Conservation (phyloP, 2,113 vertebrate species). For the Zapus hudsonius region DNA sequence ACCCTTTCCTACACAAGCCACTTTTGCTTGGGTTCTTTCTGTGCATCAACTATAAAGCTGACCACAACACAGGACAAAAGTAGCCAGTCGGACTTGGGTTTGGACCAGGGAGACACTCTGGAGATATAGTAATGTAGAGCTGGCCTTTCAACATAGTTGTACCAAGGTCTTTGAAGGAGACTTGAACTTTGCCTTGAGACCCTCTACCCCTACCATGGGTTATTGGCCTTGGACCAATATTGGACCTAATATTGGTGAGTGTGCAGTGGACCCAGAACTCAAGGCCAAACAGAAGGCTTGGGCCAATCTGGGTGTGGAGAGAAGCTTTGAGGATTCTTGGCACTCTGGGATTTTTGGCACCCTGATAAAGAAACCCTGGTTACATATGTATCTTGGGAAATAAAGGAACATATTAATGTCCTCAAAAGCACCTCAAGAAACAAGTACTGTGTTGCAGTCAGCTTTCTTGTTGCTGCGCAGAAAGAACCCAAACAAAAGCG, state of each 20-base stretch:
- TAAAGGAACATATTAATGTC: too few relatives aligned
- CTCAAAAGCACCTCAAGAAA: too few relatives aligned
- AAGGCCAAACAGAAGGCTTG: neutral
- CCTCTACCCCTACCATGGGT: neutral
- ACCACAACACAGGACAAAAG: neutral
- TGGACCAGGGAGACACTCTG: neutral
- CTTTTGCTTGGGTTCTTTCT: too few relatives aligned
- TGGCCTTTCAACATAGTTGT: neutral
- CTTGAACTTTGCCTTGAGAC: neutral
- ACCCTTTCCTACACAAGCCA: too few relatives aligned
- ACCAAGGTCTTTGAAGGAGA: neutral
- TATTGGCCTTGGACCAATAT: neutral
- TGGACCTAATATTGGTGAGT: too few relatives aligned
- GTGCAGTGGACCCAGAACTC: neutral
- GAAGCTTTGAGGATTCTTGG: neutral
- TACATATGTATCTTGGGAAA: neutral
- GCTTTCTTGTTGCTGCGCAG: too few relatives aligned
- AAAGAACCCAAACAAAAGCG: too few relatives aligned
- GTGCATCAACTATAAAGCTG: too few relatives aligned
- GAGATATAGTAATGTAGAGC: neutral
- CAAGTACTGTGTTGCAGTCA: too few relatives aligned
- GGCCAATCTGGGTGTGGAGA: neutral
- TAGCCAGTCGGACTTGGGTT: neutral
- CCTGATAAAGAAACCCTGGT: neutral
- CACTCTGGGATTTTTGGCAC: neutral